Evolutionary conservation across 2,888 invertebrate species (phyloP).

Genomic region (Andrena haemorrhoa): DNA sequence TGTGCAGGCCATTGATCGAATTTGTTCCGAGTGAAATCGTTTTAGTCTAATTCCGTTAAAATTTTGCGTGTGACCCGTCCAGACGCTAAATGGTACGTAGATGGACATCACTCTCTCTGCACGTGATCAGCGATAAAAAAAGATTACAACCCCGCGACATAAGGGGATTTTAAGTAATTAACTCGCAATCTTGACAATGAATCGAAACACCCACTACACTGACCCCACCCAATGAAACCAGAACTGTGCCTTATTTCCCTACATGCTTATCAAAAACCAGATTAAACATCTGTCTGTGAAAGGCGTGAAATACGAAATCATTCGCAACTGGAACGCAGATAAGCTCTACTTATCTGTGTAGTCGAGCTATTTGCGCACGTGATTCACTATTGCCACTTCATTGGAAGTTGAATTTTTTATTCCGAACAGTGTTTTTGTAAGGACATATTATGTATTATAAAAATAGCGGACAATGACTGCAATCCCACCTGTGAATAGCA

Average conservation of each 20-base stretch:
- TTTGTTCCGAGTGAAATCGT: background rate
- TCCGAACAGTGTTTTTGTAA: too few species aligned
- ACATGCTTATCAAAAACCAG: constrained; percentile 44
- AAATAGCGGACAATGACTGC: too few species aligned
- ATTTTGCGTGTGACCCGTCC: background rate
- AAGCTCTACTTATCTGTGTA: constrained; percentile 38
- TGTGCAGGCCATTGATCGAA: background rate
- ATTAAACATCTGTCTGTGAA: constrained; percentile 22
- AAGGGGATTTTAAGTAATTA: constrained; percentile 41
- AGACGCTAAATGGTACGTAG: background rate
- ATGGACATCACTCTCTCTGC: background rate
- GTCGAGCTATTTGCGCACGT: background rate
- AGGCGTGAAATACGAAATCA: constrained; percentile 32
- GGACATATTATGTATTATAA: too few species aligned
- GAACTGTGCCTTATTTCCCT: constrained; percentile 8
- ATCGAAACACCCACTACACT: constrained; percentile 12
- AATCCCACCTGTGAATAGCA: too few species aligned
- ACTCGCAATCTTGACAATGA: background rate
- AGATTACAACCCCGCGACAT: background rate
- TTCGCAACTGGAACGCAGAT: constrained; percentile 46
- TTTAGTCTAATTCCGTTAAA: background rate
- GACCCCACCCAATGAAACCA: constrained; percentile 33
- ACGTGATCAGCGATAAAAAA: background rate
- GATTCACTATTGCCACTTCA: background rate
- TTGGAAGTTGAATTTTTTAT: background rate